Evolutionary conservation across 2,888 invertebrate genomes (phyloP).

Genomic region (Epirrita christyi): DNA sequence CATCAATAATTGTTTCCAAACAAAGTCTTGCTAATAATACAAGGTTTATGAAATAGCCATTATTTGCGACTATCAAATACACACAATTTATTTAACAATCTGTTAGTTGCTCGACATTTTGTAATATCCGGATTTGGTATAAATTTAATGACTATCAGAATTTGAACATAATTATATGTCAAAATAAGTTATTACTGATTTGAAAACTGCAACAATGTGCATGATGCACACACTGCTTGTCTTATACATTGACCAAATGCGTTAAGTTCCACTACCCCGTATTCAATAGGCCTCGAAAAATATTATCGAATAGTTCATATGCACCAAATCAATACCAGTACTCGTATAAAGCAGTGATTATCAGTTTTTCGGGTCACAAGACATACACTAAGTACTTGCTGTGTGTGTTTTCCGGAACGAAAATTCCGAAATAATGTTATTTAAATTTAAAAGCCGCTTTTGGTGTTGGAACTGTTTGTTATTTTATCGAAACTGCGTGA

Average conservation of each 20-base stretch:
- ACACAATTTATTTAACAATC: slow-evolving; percentile 14
- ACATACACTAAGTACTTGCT: too few species aligned
- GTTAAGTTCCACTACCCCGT: too few species aligned
- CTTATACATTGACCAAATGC: too few species aligned
- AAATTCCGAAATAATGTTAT: too few species aligned
- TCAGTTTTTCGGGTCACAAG: too few species aligned
- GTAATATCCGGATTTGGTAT: slow-evolving; percentile 8
- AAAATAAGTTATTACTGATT: background rate
- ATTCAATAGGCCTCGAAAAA: too few species aligned
- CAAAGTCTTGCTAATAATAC: slow-evolving; percentile 2
- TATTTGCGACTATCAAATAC: slow-evolving; percentile 2
- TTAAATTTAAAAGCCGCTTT: too few species aligned
- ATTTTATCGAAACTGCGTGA: slow-evolving; percentile 3
- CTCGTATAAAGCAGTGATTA: too few species aligned
- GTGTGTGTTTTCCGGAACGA: too few species aligned
- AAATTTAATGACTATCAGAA: slow-evolving; percentile 3
- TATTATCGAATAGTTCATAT: too few species aligned
- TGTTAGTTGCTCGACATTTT: slow-evolving; percentile 14
- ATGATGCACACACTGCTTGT: too few species aligned
- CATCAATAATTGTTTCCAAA: background rate
- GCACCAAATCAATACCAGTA: too few species aligned
- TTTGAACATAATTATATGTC: background rate
- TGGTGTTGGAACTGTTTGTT: background rate
- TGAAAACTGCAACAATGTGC: background rate
- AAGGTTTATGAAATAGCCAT: slow-evolving; percentile 1